A percentile compares a stretch with the other conserved stretches of the same genome.
These are phyloP conservation scores for Eremophila alpestris DNA, from an alignment of 2,797 vertebrate genomes.

Conservation along the genomic window DNA sequence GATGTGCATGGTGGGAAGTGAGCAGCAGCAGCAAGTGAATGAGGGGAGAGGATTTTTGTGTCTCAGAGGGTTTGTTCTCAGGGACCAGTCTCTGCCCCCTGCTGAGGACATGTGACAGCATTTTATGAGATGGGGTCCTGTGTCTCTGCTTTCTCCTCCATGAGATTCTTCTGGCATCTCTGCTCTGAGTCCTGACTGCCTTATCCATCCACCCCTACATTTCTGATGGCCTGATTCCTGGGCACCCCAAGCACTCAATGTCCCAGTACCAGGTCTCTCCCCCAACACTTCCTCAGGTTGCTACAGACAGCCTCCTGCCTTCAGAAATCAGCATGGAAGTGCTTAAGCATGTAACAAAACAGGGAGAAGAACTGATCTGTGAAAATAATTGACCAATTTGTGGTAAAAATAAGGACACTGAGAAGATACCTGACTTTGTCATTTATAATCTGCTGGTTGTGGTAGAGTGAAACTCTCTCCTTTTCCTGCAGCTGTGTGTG, in stretches of 20 bases:
- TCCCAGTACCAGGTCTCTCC: neutral
- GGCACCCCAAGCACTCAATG: too few species aligned
- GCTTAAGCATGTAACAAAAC: neutral
- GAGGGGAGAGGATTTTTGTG: neutral
- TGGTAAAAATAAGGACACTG: neutral
- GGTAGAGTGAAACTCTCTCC: neutral
- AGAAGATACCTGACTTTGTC: neutral
- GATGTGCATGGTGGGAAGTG: neutral
- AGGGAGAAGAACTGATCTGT: neutral
- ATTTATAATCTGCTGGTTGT: neutral
- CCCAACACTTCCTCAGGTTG: neutral
- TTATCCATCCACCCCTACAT: neutral
- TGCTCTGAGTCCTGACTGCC: neutral
- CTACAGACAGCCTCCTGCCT: neutral
- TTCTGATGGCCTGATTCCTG: neutral
- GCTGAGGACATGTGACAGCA: neutral
- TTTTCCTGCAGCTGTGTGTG: accelerated
- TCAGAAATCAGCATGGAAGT: neutral
- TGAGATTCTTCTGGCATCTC: neutral
- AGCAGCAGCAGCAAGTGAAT: neutral
- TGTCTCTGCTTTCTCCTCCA: neutral
- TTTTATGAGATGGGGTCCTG: neutral
- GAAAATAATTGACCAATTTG: neutral
- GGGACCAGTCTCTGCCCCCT: neutral
- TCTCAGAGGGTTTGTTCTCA: neutral